phyloP scores from a whole-genome alignment of 2,888 invertebrate species.

The Nemotelus pantherinus region DNA sequence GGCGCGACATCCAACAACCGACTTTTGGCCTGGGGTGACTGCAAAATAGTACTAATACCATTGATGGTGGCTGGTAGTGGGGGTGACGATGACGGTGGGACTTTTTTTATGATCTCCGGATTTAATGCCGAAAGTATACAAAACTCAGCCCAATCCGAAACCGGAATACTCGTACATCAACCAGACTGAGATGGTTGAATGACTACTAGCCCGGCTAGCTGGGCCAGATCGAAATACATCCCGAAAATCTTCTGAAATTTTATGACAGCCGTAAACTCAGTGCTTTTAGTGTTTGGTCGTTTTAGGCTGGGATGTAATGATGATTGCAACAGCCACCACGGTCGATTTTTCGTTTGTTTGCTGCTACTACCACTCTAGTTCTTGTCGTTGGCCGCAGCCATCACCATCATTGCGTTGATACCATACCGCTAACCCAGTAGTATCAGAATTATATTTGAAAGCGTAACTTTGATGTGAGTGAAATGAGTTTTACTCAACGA shows the following conservation, averaged over 20 bases:
- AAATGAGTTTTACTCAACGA: background rate
- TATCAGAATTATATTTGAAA: too few relatives aligned
- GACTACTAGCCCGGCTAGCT: too few relatives aligned
- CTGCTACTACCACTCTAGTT: too few relatives aligned
- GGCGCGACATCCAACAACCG: background rate
- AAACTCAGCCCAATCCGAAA: background rate
- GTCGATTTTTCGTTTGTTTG: background rate
- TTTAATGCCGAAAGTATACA: slow-evolving; percentile 8
- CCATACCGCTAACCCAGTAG: background rate
- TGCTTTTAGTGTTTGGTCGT: slow-evolving; percentile 6
- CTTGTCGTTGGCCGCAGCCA: slow-evolving; percentile 3
- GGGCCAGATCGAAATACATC: too few relatives aligned
- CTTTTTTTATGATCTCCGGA: slow-evolving; percentile 5
- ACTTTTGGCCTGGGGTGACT: too few relatives aligned
- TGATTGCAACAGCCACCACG: slow-evolving; percentile 16
- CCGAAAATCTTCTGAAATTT: slow-evolving; percentile 21
- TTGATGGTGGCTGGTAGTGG: background rate
- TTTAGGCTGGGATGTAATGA: slow-evolving; percentile 25
- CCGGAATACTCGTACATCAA: background rate
- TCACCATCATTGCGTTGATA: background rate
- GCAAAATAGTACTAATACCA: background rate
- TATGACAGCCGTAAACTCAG: slow-evolving; percentile 16
- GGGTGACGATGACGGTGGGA: background rate
- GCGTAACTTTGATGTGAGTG: background rate
- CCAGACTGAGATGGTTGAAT: background rate